phyloP scores from a whole-genome alignment of 2,113 vertebrate genomes.

The Xenopus tropicalis region UCB_Xtro_10.0 CM004443.2:26117001-26117500 shows the following conservation, averaged over 20 bases:
- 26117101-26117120: background rate
- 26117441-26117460: background rate
- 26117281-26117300: constrained; percentile 67
- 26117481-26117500: no score
- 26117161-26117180: constrained; percentile 36
- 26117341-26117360: constrained; percentile 55
- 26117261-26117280: constrained; percentile 58
- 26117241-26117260: constrained; percentile 56
- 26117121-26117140: constrained; percentile 27
- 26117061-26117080: no score
- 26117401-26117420: constrained; percentile 51
- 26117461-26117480: no score
- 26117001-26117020: no score
- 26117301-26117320: constrained; percentile 61
- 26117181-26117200: constrained; percentile 45
- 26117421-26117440: constrained; percentile 48
- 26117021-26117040: no score
- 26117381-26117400: constrained; percentile 51
- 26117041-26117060: no score
- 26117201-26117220: constrained; percentile 49
- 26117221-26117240: constrained; percentile 52
- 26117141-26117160: constrained; percentile 18
- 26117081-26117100: no score
- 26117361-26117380: constrained; percentile 60
- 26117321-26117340: constrained; percentile 60